A percentile compares a stretch with the other conserved stretches of the same genome.
Conservation (phyloP, 2,888 invertebrate species). For the Ethmia dodecea region DNA sequence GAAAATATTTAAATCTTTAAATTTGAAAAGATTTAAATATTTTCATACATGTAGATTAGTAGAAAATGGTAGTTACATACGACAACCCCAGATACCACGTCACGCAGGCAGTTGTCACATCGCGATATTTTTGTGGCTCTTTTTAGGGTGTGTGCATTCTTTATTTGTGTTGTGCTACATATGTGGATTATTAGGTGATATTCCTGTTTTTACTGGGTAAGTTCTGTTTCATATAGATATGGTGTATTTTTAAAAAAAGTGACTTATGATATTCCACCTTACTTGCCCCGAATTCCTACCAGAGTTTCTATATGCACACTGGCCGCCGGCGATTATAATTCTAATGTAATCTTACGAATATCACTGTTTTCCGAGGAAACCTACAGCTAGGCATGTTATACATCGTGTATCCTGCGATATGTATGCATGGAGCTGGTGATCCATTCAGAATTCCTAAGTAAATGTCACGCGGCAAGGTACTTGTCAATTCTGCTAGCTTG, state of each 20-base stretch:
- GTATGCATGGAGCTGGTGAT: conserved; percentile 21
- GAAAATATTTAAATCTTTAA: no score
- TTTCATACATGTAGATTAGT: no score
- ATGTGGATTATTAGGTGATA: conserved; percentile 78
- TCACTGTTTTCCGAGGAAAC: conserved; percentile 41
- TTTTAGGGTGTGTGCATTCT: conserved; percentile 76
- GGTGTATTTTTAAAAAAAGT: conserved; percentile 7
- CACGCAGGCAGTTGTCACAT: conserved; percentile 75
- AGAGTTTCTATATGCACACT: conserved; percentile 36
- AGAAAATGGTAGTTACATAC: conserved; percentile 16
- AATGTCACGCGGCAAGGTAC: conserved; percentile 42
- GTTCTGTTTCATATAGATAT: conserved; percentile 24
- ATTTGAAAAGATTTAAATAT: no score
- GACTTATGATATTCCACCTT: conserved; percentile 22
- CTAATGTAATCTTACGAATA: conserved; percentile 40
- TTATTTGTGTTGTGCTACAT: conserved; percentile 76
- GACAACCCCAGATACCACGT: conserved; percentile 70
- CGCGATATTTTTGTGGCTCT: conserved; percentile 76
- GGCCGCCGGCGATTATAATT: conserved; percentile 58
- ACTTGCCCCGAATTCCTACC: conserved; percentile 22
- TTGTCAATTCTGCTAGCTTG: conserved; percentile 33
- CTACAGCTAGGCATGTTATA: conserved; percentile 24
- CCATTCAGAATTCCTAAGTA: conserved; percentile 37
- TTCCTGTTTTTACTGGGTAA: conserved; percentile 68
- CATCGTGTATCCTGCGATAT: conserved; percentile 21